Conservation (phyloP, 2,113 vertebrate genomes). For the Sphaerodactylus townsendi region DNA sequence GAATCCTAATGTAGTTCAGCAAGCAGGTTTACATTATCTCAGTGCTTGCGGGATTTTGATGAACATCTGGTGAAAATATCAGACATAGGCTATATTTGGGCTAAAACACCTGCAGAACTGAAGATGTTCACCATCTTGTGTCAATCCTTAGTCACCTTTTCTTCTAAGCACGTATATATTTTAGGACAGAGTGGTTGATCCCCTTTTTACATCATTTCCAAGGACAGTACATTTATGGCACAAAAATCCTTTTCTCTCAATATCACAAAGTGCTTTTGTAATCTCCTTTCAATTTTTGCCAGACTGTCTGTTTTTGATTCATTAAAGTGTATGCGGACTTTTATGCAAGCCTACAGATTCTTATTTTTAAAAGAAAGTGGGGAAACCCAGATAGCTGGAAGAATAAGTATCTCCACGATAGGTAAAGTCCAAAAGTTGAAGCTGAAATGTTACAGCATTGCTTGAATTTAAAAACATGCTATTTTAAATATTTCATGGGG, state of each 20-base stretch:
- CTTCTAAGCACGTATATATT: neutral
- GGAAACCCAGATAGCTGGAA: neutral
- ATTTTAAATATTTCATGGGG: neutral
- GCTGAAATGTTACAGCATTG: neutral
- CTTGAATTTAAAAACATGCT: neutral
- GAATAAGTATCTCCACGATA: neutral
- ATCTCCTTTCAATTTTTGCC: constrained; percentile 9
- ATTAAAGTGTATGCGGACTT: neutral
- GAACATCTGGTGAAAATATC: neutral
- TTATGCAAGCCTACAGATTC: neutral
- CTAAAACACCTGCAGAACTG: fast-evolving
- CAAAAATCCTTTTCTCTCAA: neutral
- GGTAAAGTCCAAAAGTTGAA: neutral
- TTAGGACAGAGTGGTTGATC: neutral
- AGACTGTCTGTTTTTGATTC: constrained; percentile 11
- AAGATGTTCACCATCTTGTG: neutral
- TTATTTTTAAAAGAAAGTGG: neutral
- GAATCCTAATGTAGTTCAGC: neutral
- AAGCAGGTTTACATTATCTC: neutral
- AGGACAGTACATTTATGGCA: neutral
- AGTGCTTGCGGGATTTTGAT: neutral
- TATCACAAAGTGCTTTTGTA: neutral
- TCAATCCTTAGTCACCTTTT: neutral
- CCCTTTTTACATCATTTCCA: neutral
- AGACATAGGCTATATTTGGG: constrained; percentile 6